A percentile compares a stretch with the other conserved stretches of the same genome.
Evolutionary conservation across 2,888 invertebrate genomes (phyloP).

Genomic region (Leucania comma): DNA sequence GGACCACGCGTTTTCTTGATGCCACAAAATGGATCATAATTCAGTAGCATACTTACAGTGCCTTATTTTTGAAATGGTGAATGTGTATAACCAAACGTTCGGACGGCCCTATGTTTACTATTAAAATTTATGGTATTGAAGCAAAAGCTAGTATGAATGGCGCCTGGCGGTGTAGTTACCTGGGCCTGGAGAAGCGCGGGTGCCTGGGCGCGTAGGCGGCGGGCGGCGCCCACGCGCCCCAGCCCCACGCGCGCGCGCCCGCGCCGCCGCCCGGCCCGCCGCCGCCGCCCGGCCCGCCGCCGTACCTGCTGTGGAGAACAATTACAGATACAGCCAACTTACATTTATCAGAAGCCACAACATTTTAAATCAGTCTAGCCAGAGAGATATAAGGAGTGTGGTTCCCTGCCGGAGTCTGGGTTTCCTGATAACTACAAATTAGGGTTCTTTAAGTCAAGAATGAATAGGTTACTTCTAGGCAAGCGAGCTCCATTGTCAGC

Average conservation of each 20-base stretch:
- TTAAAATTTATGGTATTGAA: background rate
- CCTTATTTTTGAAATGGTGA: no score
- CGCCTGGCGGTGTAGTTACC: slow-evolving; percentile 70
- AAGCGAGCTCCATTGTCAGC: no score
- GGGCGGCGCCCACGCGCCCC: slow-evolving; percentile 88
- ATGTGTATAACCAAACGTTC: no score
- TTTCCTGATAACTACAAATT: no score
- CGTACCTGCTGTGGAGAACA: slow-evolving; percentile 73
- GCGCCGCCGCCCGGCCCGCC: slow-evolving; percentile 65
- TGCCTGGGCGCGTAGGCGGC: slow-evolving; percentile 85
- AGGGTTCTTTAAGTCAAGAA: no score
- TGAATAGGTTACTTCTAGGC: no score
- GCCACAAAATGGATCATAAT: no score
- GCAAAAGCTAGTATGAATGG: background rate
- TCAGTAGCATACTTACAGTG: no score
- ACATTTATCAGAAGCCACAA: background rate
- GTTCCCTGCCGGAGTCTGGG: no score
- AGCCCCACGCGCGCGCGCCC: slow-evolving; percentile 81
- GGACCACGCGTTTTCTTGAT: no score
- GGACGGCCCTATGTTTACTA: no score
- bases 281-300: slow-evolving; percentile 65
- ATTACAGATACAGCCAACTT: slow-evolving; percentile 14
- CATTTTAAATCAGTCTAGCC: background rate
- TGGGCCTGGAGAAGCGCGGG: slow-evolving; percentile 86
- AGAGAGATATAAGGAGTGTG: background rate